Conservation (phyloP, 2,113 vertebrate species). For the Indicator maculatus region DNA sequence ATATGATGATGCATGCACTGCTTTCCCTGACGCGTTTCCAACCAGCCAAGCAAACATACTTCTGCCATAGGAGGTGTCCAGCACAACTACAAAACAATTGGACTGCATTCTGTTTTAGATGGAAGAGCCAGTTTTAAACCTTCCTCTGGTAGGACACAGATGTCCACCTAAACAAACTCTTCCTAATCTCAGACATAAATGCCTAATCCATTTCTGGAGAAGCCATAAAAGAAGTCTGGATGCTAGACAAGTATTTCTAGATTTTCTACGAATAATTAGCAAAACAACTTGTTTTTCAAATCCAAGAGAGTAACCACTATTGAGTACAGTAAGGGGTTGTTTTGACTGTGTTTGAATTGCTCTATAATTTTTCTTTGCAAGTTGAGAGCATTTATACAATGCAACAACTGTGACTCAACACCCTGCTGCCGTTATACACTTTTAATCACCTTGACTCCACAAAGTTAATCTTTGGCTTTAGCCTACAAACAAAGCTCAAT, state of each 20-base stretch:
- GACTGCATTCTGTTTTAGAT: not conserved
- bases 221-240: not conserved
- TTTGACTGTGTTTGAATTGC: not conserved
- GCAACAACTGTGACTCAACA: not conserved
- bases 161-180: not conserved
- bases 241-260: not conserved
- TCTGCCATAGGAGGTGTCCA: not conserved
- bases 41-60: rapidly evolving
- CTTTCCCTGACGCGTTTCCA: not conserved
- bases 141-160: not conserved
- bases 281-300: not conserved
- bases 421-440: not conserved
- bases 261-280: not conserved
- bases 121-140: not conserved
- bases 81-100: not conserved
- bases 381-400: not conserved
- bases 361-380: not conserved
- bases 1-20: rapidly evolving
- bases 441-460: not conserved
- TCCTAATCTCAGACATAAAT: not conserved
- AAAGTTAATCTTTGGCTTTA: not conserved
- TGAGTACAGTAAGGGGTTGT: not conserved
- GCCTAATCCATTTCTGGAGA: not conserved
- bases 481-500: not conserved
- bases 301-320: not conserved